Conservation (phyloP, 2,888 invertebrate genomes). For the Aricia artaxerxes region DNA sequence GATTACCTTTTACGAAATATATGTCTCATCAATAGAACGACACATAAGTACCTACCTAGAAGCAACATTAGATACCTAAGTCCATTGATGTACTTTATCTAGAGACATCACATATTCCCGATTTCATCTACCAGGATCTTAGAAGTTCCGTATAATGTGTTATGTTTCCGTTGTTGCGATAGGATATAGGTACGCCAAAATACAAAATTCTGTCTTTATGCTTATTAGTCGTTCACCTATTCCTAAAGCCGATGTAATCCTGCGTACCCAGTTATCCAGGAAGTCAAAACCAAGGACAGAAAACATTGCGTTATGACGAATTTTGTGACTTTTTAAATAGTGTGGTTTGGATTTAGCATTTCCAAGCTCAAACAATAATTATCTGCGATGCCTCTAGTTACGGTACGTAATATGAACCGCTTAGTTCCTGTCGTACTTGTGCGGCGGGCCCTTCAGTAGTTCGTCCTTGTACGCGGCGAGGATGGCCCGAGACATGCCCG, state of each 20-base stretch:
- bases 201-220: no score
- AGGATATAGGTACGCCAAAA: neutral
- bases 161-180: neutral
- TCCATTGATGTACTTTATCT: neutral
- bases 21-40: slow-evolving; percentile 14
- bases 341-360: neutral
- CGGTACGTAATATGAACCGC: neutral
- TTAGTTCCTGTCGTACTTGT: slow-evolving; percentile 67
- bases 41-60: slow-evolving; percentile 30
- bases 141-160: neutral
- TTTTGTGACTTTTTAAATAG: no score
- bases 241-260: no score
- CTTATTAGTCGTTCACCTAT: no score
- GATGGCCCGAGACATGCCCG: slow-evolving; percentile 70
- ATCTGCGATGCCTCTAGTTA: neutral
- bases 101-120: neutral
- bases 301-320: no score
- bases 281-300: no score
- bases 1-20: neutral
- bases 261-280: no score
- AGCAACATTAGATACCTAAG: slow-evolving; percentile 19
- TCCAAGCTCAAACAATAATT: neutral
- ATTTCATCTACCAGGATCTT: neutral
- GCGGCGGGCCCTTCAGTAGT: slow-evolving; percentile 63
- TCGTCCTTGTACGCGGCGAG: slow-evolving; percentile 76